phyloP scores from a whole-genome alignment of 1,140 invertebrate species.

The Drosophila lacertosa region DNA sequence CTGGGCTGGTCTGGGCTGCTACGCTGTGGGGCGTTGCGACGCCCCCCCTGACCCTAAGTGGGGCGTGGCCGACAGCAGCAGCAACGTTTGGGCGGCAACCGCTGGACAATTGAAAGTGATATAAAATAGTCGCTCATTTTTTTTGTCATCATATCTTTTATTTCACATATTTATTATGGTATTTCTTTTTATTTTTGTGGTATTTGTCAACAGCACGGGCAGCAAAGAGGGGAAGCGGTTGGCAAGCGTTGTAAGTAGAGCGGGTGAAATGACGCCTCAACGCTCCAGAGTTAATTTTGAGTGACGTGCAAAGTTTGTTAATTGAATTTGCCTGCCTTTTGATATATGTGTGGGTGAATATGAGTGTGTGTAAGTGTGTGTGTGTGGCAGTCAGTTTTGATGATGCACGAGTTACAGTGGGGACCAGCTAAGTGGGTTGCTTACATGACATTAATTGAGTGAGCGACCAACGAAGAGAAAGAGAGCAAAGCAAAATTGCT shows the following conservation, averaged over 20 bases:
- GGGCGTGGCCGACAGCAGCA: slow-evolving; percentile 42
- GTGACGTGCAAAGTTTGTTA: slow-evolving; percentile 82
- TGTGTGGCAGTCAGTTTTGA: slow-evolving; percentile 43
- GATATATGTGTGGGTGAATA: slow-evolving; percentile 68
- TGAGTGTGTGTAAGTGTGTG: slow-evolving; percentile 46
- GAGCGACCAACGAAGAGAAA: slow-evolving; percentile 22
- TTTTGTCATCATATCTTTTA: slow-evolving; percentile 57
- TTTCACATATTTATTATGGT: slow-evolving; percentile 33
- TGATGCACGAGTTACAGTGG: slow-evolving; percentile 68
- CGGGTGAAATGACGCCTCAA: slow-evolving; percentile 56
- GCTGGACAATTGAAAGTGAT: slow-evolving; percentile 78
- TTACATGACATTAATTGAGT: slow-evolving; percentile 81
- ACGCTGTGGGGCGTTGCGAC: neutral
- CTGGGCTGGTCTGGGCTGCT: slow-evolving; percentile 43
- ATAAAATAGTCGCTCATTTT: slow-evolving; percentile 66
- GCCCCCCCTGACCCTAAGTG: slow-evolving; percentile 6
- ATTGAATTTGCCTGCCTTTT: slow-evolving; percentile 79
- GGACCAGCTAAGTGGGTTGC: slow-evolving; percentile 79
- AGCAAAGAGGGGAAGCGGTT: neutral
- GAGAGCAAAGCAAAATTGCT: slow-evolving; percentile 30
- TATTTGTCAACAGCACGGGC: slow-evolving; percentile 61
- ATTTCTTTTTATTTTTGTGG: slow-evolving; percentile 31
- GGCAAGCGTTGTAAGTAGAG: slow-evolving; percentile 3
- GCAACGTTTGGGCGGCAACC: slow-evolving; percentile 55
- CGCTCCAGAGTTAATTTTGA: slow-evolving; percentile 76